Evolutionary conservation across 2,888 invertebrate genomes (phyloP), one percentile per base, ranked within the genome.

Genomic region (Coenonympha arcania): DNA sequence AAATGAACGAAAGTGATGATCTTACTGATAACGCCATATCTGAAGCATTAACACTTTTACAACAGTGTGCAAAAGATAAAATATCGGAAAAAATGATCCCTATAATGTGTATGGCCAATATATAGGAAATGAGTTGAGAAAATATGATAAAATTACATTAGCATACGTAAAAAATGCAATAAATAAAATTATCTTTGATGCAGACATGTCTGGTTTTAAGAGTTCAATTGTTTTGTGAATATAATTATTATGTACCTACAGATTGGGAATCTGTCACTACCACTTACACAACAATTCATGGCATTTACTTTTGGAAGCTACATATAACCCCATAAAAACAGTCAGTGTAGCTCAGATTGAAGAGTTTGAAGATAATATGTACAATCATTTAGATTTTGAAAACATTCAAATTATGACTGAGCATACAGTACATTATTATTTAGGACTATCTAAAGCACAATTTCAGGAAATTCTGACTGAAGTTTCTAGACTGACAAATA

Each of bases 211-310:
- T 26, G 26, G 8, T 9, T 9, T 26, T n/a, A 57, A 57, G 57
- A 57, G 55, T 55, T 26, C 26, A 26, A 26, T 26, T n/a, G 26
- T 26, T 26, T 26, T 26, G 26, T 26, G 58, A 58, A 54, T 56
- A 56, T 53, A 57, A 56, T 58, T 57, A 57, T 57, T 56, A 57
- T 56, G 57, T 58, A 26, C 26, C 26, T 26, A 58, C 28, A 11
- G 28, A 28, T 28, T 28, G 28, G 58, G 28, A 28, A 28, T 28
- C 11, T 28, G 28, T 28, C 28, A 28, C 28, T 28, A 28, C 28
- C 28, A 28, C 28, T 5, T 28, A 28, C 28, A 28, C 28, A 39
- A 13, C 20, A 39, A 39, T 11, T 39, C 37, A 13, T 37, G 20
- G 37, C 22, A 24, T 39, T 24, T 20, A 18, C 8, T 39, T 39